Evolutionary conservation across 2,113 vertebrate genomes (phyloP), one percentile per base, ranked within the genome.

Genomic region (Pachypanchax playfairii): DNA sequence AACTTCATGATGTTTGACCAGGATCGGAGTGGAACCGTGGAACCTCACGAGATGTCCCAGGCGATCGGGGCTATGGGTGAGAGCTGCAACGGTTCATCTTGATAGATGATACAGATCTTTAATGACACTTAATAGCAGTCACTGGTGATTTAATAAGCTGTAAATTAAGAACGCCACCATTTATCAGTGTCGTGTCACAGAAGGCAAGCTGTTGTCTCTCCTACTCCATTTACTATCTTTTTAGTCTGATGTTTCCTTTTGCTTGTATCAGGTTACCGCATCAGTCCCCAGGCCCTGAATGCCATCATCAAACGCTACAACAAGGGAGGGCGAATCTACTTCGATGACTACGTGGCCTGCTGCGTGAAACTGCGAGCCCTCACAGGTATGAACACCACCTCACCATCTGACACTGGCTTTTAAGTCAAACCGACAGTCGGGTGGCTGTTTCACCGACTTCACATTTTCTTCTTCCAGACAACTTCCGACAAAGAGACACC

Each of bases 331-430:
- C 87, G 90, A 28, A 93, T 96, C 76, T 94, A 75, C 83, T 97
- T 97, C 38, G 95, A 97, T 59, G 95, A 97, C 83, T 97, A 95
- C 42, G 93, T 97, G 72, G 92, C 95, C n/a, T 97, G 95, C 83
- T 95, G 93, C 51, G 93, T 97, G 50, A 96, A 93, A 70, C 91
- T 96, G 53, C 85, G 92, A 6, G 71, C 94, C 28, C 73, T 96
- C 70, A 94, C 95, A 87, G 95, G 95, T 97, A 89, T 9, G 57
- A 14, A 13, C 3, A 5, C 1, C n/a, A 20, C 41, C n/a, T n/a
- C n/a, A 0, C n/a, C 29, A 0, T 28, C 29, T 8, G 17, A 33
- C 3, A n/a, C 15, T 1, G 4, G 44, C 29, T 49, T 41, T 55
- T 42, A 58, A 26, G 18, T 41, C n/a, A 8, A 42, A 31, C 25